phyloP scores from a whole-genome alignment of 2,888 invertebrate species.

The Acanthoscelides obtectus region DNA sequence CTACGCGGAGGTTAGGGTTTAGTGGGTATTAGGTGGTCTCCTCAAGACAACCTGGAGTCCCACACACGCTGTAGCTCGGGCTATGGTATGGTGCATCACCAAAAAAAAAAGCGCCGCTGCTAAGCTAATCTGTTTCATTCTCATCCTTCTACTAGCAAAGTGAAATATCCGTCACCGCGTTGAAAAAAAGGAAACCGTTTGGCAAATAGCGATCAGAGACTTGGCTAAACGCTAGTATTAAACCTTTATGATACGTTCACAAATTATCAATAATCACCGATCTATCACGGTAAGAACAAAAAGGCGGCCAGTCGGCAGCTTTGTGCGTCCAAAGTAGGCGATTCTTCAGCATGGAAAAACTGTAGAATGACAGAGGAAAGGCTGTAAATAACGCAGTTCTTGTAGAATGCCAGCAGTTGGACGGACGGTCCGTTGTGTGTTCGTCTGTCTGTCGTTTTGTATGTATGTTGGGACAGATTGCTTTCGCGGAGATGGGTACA shows the following conservation, averaged over 20 bases:
- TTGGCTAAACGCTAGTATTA: not conserved
- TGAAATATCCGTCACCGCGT: not conserved
- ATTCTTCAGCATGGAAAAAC: not conserved
- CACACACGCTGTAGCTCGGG: no score
- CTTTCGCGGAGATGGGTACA: not conserved
- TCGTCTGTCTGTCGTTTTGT: no score
- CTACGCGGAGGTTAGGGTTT: no score
- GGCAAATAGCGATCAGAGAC: not conserved
- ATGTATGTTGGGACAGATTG: not conserved
- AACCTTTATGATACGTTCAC: not conserved
- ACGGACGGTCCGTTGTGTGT: not conserved
- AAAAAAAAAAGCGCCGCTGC: no score
- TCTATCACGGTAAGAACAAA: not conserved
- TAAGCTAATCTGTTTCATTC: not conserved
- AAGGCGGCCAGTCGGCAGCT: not conserved
- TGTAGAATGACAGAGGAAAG: not conserved
- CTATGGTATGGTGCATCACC: no score
- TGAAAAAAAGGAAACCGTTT: not conserved
- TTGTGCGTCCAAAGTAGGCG: not conserved
- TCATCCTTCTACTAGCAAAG: not conserved
- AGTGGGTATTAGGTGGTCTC: no score
- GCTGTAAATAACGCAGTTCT: not conserved
- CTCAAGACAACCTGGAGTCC: no score
- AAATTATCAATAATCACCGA: not conserved
- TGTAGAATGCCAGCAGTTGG: not conserved